phyloP scores from a whole-genome alignment of 2,888 invertebrate species.

The Drosophila algonquin region DNA sequence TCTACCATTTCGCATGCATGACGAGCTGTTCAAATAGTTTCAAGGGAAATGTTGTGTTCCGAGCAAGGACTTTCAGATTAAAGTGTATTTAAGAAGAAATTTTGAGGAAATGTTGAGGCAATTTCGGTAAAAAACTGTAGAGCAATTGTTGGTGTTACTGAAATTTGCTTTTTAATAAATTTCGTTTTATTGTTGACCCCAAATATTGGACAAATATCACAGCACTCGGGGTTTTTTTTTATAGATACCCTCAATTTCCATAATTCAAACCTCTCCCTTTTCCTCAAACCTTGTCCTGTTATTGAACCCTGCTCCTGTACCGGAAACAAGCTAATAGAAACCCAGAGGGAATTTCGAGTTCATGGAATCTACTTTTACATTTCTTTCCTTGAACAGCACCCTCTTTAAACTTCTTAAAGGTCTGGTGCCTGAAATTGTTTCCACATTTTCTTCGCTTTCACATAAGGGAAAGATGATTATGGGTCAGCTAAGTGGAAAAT shows the following conservation, averaged over 20 bases:
- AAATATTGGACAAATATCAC: too few relatives aligned
- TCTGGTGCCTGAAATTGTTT: background rate
- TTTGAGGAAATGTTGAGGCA: background rate
- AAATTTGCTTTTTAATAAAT: too few relatives aligned
- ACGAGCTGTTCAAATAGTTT: background rate
- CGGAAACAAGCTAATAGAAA: background rate
- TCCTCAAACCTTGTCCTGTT: background rate
- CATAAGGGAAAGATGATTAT: constrained; percentile 52
- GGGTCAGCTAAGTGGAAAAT: constrained; percentile 14
- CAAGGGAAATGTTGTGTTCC: background rate
- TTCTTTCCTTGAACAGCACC: background rate
- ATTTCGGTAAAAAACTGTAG: too few relatives aligned
- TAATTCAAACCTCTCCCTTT: background rate
- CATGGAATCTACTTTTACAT: background rate
- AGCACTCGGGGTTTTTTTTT: background rate
- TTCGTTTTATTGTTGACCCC: too few relatives aligned
- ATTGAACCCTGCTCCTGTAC: background rate
- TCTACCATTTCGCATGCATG: background rate
- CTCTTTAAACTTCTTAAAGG: background rate
- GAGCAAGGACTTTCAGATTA: background rate
- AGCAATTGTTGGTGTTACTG: too few relatives aligned
- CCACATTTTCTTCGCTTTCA: background rate
- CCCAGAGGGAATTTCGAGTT: background rate
- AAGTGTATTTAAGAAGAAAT: background rate
- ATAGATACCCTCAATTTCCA: background rate